A percentile compares a stretch with the other conserved stretches of the same genome.
These are phyloP conservation scores for Echiichthys vipera DNA, from an alignment of 2,797 vertebrate species.

Conservation along the genomic window DNA sequence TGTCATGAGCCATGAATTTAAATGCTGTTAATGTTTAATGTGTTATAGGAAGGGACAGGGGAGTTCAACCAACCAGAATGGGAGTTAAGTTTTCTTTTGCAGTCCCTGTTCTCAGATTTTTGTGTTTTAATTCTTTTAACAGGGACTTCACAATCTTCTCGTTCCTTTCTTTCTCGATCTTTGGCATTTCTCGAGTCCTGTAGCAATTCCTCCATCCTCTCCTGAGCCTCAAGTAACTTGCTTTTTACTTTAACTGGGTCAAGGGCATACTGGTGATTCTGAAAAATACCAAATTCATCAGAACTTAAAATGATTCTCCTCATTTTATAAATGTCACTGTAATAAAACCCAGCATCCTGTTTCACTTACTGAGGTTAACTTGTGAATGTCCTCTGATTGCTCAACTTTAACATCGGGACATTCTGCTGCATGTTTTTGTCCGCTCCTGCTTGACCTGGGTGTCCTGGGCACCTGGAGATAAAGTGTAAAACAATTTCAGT, in stretches of 20 bases:
- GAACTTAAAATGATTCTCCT: background rate
- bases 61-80: background rate
- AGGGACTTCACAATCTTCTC: conserved; percentile 1
- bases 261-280: conserved; percentile 23
- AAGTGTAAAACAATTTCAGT: background rate
- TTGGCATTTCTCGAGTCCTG: conserved; percentile 9
- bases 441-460: background rate
- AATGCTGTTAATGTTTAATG: background rate
- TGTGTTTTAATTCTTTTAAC: background rate
- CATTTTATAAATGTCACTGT: background rate
- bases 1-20: background rate
- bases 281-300: background rate
- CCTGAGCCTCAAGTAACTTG: conserved; percentile 11
- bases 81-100: background rate
- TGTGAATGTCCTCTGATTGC: background rate
- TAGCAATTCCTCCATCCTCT: conserved; percentile 7
- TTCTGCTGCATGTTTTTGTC: background rate
- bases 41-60: background rate
- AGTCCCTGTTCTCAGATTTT: conserved; percentile 4
- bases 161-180: conserved; percentile 7
- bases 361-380: background rate
- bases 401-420: background rate
- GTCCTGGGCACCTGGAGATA: background rate
- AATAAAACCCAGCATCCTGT: background rate
- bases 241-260: background rate